Conservation (phyloP, 1,140 invertebrate genomes). For the Bombus soroeensis region DNA sequence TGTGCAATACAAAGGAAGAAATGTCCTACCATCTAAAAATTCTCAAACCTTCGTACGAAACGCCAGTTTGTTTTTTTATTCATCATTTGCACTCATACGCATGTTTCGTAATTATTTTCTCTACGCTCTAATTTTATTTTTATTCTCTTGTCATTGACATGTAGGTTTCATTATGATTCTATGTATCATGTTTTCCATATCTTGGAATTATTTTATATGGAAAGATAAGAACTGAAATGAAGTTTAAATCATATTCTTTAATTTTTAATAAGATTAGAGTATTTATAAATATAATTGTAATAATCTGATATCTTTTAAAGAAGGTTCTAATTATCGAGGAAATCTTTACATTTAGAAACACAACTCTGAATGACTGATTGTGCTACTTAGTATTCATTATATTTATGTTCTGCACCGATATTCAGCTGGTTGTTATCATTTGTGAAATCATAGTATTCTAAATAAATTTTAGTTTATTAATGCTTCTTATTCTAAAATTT, state of each 20-base stretch:
- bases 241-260: not conserved
- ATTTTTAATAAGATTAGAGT: not conserved
- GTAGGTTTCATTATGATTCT: not conserved
- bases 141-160: not conserved
- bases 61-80: not conserved
- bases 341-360: not conserved
- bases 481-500: not conserved
- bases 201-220: not conserved
- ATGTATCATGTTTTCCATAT: not conserved
- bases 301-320: not conserved
- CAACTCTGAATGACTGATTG: not conserved
- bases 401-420: not conserved
- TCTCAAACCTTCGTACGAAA: too few species aligned
- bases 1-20: not conserved
- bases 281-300: too few species aligned
- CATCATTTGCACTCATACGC: not conserved
- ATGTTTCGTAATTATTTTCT: not conserved
- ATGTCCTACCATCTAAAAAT: not conserved
- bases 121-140: not conserved
- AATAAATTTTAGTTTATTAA: not conserved
- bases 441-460: not conserved
- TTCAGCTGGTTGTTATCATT: not conserved
- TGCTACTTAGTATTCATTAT: not conserved
- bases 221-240: not conserved
- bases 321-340: not conserved